Conservation (phyloP, 2,113 vertebrate species). For the Balaenoptera acutorostrata region DNA sequence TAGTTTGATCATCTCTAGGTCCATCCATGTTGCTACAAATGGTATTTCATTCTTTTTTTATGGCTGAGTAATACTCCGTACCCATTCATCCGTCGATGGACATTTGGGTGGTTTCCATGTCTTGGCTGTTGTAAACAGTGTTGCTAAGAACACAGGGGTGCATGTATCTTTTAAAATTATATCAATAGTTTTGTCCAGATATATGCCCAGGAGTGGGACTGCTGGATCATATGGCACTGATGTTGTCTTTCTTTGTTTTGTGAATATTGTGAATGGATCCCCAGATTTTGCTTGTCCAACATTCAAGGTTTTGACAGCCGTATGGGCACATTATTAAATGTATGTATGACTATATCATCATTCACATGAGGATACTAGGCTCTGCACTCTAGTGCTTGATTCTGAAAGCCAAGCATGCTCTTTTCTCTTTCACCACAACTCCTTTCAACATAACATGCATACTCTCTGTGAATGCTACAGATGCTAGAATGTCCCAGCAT, state of each 20-base stretch:
- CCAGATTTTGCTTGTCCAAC: not conserved
- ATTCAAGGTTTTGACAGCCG: no score
- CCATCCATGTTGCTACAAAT: not conserved
- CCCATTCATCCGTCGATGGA: accelerated
- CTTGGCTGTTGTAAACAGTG: not conserved
- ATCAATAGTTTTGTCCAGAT: no score
- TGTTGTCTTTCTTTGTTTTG: not conserved
- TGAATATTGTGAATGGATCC: not conserved
- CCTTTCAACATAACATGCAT: not conserved
- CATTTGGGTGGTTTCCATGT: accelerated
- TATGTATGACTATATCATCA: no score
- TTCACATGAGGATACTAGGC: not conserved
- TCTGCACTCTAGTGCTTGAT: not conserved
- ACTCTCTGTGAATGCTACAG: not conserved
- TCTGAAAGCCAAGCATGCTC: not conserved
- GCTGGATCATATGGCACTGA: not conserved
- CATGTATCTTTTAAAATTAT: not conserved
- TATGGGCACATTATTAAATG: accelerated
- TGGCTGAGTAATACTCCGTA: not conserved
- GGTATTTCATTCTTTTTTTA: not conserved
- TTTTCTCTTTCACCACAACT: not conserved
- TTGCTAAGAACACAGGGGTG: not conserved
- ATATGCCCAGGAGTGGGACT: not conserved
- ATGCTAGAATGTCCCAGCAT: not conserved
- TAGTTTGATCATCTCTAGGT: not conserved